phyloP scores from a whole-genome alignment of 2,797 vertebrate species.

The Peromyscus aztecus region DNA sequence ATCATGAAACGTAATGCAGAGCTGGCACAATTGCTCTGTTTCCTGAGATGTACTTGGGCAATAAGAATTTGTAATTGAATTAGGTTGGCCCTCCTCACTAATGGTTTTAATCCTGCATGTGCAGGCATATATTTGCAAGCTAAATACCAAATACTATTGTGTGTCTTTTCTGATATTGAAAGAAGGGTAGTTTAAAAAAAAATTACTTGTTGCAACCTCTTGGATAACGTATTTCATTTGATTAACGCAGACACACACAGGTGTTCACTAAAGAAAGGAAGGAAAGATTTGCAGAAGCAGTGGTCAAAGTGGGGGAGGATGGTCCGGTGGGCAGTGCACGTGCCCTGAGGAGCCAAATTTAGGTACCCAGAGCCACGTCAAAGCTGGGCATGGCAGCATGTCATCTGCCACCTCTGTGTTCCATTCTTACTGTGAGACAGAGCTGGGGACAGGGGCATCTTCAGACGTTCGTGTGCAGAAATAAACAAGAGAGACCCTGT shows the following conservation, averaged over 20 bases:
- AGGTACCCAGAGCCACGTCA: background rate
- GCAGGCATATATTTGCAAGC: background rate
- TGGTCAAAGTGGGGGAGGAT: background rate
- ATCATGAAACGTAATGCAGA: background rate
- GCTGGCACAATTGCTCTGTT: background rate
- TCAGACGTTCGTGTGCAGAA: background rate
- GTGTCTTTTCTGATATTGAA: background rate
- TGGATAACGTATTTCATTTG: background rate
- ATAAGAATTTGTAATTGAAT: slow-evolving; percentile 69
- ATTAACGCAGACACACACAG: background rate
- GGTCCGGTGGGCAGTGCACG: background rate
- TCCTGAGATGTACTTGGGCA: slow-evolving; percentile 49
- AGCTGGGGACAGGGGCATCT: background rate
- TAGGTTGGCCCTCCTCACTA: background rate
- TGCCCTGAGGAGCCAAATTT: background rate
- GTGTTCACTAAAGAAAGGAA: background rate
- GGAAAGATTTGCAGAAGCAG: background rate
- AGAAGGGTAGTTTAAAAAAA: background rate
- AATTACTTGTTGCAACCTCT: background rate
- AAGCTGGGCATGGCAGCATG: background rate
- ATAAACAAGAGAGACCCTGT: background rate
- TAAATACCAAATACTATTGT: background rate
- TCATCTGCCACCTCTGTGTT: background rate
- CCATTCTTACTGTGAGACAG: background rate
- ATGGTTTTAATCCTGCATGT: slow-evolving; percentile 47